Evolutionary conservation across 2,113 vertebrate genomes (phyloP).

Genomic region (Pithys albifrons): DNA sequence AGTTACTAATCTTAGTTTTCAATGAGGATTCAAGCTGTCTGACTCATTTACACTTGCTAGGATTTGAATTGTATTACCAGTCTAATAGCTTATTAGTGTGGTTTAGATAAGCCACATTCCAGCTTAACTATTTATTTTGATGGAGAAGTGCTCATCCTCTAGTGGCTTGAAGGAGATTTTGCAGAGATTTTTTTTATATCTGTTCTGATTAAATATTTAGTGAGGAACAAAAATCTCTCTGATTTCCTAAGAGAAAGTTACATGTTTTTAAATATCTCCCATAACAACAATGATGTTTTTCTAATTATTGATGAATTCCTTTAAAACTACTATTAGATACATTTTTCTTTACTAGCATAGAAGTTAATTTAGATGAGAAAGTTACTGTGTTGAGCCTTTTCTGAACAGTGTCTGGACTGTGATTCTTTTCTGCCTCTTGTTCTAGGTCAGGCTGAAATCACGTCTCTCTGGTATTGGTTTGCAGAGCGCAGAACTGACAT

Average conservation of each 20-base stretch:
- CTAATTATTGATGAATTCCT: not conserved
- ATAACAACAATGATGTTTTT: not conserved
- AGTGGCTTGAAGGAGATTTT: slow-evolving; percentile 35
- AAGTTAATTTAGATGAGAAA: not conserved
- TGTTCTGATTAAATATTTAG: slow-evolving; percentile 59
- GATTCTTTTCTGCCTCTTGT: not conserved
- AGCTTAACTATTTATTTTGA: slow-evolving; percentile 53
- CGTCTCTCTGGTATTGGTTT: not conserved
- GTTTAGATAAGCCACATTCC: slow-evolving; percentile 47
- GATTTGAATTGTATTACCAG: slow-evolving; percentile 50
- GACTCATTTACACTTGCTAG: slow-evolving; percentile 22
- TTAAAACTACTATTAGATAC: not conserved
- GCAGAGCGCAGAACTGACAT: not conserved
- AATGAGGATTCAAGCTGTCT: not conserved
- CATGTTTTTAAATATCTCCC: not conserved
- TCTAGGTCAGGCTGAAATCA: not conserved
- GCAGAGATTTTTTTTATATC: not conserved
- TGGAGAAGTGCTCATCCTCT: slow-evolving; percentile 40
- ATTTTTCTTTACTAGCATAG: not conserved
- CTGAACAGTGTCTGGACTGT: not conserved
- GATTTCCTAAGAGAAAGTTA: not conserved
- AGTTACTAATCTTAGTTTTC: not conserved
- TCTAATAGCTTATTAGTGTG: slow-evolving; percentile 46
- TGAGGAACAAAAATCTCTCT: not conserved
- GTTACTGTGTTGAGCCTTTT: not conserved